Evolutionary conservation across 2,797 vertebrate species (phyloP).

Genomic region (Pampus argenteus): DNA sequence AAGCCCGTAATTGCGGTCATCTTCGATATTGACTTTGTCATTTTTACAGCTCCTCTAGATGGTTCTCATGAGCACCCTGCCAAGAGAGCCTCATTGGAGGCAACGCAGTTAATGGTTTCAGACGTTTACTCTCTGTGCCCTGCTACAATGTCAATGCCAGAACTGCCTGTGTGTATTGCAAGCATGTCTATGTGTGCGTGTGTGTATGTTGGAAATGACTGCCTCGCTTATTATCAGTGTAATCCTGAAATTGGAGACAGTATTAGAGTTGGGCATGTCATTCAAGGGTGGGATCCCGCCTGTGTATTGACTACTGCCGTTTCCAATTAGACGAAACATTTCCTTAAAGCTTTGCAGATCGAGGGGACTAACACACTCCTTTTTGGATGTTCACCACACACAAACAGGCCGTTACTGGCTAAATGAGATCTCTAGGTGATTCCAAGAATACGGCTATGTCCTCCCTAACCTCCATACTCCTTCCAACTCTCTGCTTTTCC

Average conservation of each 20-base stretch:
- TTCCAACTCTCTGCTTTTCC: slow-evolving; percentile 31
- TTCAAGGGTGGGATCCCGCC: slow-evolving; percentile 77
- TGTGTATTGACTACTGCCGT: slow-evolving; percentile 81
- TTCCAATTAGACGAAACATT: slow-evolving; percentile 83
- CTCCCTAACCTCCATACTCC: slow-evolving; percentile 62
- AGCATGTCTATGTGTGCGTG: slow-evolving; percentile 50
- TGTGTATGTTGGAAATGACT: slow-evolving; percentile 77
- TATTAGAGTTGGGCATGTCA: slow-evolving; percentile 81
- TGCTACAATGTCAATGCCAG: slow-evolving; percentile 67
- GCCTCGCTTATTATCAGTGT: slow-evolving; percentile 79
- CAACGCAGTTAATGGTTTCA: slow-evolving; percentile 74
- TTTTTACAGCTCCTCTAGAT: slow-evolving; percentile 79
- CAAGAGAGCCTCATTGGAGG: slow-evolving; percentile 76
- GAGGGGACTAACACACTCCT: slow-evolving; percentile 52
- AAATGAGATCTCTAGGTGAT: slow-evolving; percentile 66
- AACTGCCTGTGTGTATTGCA: slow-evolving; percentile 68
- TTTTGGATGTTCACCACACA: slow-evolving; percentile 63
- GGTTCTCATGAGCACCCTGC: slow-evolving; percentile 80
- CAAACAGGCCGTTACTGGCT: slow-evolving; percentile 53
- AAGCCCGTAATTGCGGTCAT: slow-evolving; percentile 77
- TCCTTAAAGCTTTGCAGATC: slow-evolving; percentile 71
- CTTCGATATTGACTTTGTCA: slow-evolving; percentile 83
- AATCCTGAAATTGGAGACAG: slow-evolving; percentile 85
- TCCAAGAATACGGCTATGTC: slow-evolving; percentile 62
- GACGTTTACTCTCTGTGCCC: slow-evolving; percentile 73